phyloP scores from a whole-genome alignment of 2,888 invertebrate genomes.

The Cecidostiba fungosa region DNA sequence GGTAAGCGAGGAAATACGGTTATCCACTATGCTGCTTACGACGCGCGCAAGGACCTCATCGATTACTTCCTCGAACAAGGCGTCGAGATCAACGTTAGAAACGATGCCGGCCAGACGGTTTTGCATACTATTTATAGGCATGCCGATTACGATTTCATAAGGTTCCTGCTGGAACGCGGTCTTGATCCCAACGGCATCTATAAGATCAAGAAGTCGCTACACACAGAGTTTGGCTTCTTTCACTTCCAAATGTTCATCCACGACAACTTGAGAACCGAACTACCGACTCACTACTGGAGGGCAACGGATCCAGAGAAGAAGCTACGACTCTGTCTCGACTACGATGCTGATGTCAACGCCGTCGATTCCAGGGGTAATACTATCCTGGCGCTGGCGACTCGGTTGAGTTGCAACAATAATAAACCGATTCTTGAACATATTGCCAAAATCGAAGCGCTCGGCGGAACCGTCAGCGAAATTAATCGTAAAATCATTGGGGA shows the following conservation, averaged over 20 bases:
- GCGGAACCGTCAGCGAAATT: too few relatives aligned
- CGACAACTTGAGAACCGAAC: too few relatives aligned
- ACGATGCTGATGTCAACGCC: not conserved
- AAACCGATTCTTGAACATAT: not conserved
- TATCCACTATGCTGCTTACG: not conserved
- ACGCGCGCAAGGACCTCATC: not conserved
- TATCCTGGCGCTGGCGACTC: not conserved
- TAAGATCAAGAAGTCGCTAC: too few relatives aligned
- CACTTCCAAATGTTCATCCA: too few relatives aligned
- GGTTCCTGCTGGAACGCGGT: not conserved
- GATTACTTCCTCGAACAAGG: not conserved
- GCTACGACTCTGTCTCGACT: not conserved
- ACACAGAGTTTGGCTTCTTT: too few relatives aligned
- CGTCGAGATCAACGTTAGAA: not conserved
- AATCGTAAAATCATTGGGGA: too few relatives aligned
- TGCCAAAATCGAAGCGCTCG: too few relatives aligned
- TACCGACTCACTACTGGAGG: too few relatives aligned
- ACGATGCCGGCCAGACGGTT: not conserved
- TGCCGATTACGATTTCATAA: not conserved
- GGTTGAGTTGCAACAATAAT: not conserved
- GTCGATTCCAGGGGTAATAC: not conserved
- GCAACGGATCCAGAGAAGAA: not conserved
- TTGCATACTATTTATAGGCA: accelerated
- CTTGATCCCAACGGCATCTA: not conserved
- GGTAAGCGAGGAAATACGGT: not conserved